Evolutionary conservation across 2,888 invertebrate species (phyloP).

Genomic region (Julus scanicus): DNA sequence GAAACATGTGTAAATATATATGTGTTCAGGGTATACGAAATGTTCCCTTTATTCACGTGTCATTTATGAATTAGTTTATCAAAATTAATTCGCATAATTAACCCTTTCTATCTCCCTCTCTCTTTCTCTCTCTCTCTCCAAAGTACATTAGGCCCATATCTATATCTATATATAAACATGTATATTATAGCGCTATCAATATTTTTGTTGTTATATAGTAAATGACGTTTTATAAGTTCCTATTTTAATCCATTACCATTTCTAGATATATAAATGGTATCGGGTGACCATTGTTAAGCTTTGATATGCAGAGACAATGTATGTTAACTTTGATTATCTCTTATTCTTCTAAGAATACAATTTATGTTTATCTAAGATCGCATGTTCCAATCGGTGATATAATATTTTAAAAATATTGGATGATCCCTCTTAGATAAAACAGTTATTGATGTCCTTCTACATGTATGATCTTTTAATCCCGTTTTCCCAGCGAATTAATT

Average conservation of each 20-base stretch:
- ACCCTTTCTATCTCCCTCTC: not conserved
- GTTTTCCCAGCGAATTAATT: conserved; percentile 2
- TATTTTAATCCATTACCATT: conserved; percentile 24
- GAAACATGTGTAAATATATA: not conserved
- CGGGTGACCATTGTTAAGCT: conserved; percentile 27
- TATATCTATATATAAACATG: not conserved
- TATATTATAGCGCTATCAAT: conserved; percentile 40
- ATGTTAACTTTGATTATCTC: not conserved
- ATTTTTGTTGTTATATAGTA: conserved; percentile 37
- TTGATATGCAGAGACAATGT: conserved; percentile 40
- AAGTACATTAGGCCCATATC: not conserved
- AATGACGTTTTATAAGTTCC: conserved; percentile 43
- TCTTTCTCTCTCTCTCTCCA: not conserved
- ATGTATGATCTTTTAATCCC: not conserved
- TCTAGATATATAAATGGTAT: not conserved
- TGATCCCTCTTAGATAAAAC: conserved; percentile 25
- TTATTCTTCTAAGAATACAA: conserved; percentile 15
- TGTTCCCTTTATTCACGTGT: not conserved
- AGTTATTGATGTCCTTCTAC: not conserved
- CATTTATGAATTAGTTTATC: conserved; percentile 20
- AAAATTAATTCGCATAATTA: conserved; percentile 43
- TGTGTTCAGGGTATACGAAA: conserved; percentile 28
- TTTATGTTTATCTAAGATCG: conserved; percentile 16
- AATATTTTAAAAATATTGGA: conserved; percentile 25
- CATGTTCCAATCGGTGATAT: not conserved